Base-by-base conservation (phyloP, 2,113 vertebrate species). In the Pipa parva region DNA sequence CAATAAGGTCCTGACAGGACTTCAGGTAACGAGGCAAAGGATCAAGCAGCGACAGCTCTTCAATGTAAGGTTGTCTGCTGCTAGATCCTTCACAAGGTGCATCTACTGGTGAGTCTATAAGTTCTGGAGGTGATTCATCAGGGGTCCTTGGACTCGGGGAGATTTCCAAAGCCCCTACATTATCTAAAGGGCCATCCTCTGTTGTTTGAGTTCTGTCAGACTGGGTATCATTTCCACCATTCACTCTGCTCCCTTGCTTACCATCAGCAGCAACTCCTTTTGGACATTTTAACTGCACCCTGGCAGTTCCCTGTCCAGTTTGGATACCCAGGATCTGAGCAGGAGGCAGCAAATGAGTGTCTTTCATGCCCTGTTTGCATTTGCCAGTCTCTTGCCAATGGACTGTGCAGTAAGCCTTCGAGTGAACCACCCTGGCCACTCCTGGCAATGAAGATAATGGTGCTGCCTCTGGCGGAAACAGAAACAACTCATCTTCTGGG, bases 361-460 rank as follows among this genome's bases (percentile, higher is more conserved):
- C 97, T 77, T 91, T 93, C 0, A 89, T 61, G 2, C 83, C 92
- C 13, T 93, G 90, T 57, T 92, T 93, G 78, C 81, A 92, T 67
- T 93, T 91, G 64, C 94, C 92, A 0, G 89, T 94, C 79, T 99
- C 96, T 60, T 95, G 91, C 97, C 97, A 99, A 74, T 99, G 94
- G 51, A 99, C 97, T 0, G 96, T 99, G 75, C 97, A 99, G 72
- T 92, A 96, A 71, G 96, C 96, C 75, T 98, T 98, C 62, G 96
- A 98, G 85, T 99, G 97, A 2, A 98, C 96, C 11, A 99, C 95
- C 0, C 95, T 91, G 20, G 97, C 93, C 71, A 99, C 95, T 0
- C 93, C 95, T 0, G 97, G 95, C 54, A 99, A 81, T 0, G 90
- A 83, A 0, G 88, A 93, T 72, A 99, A 73, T 0, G 90, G 91